Percentiles rank a stretch among this genome's conserved stretches.
These are phyloP conservation scores for Stegophylla sp. DNA, from an alignment of 2,888 invertebrate species.

Conservation along the genomic window DNA sequence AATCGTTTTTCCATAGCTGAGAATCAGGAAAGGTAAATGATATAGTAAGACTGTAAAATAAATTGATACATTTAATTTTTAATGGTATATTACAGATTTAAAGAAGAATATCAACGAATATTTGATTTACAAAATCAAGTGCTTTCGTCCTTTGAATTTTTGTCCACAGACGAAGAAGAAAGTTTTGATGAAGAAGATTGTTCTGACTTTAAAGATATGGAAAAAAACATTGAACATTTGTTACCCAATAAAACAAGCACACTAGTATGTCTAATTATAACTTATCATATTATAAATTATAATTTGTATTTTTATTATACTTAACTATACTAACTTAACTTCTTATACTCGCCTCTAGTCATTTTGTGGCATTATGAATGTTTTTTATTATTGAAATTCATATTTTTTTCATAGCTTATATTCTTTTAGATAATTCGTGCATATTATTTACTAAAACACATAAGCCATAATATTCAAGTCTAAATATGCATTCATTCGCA, in stretches of 20 bases:
- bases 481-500: no score
- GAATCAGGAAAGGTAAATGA: conserved; percentile 91
- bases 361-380: no score
- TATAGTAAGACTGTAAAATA: conserved; percentile 17
- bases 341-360: no score
- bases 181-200: conserved; percentile 93
- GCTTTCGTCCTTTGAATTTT: conserved; percentile 86
- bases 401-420: no score
- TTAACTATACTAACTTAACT: no score
- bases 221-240: conserved; percentile 97
- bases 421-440: no score
- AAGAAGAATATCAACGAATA: conserved; percentile 97
- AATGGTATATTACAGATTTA: conserved; percentile 72
- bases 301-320: no score
- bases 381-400: no score
- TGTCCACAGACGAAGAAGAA: conserved; percentile 96
- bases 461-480: no score
- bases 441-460: no score
- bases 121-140: conserved; percentile 98
- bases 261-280: conserved; percentile 68
- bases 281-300: no score
- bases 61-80: neutral
- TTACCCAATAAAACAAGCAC: conserved; percentile 92
- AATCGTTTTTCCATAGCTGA: conserved; percentile 98
- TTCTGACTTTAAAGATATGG: conserved; percentile 97